Conservation (phyloP, 1,140 invertebrate genomes). For the Reticulitermes speratus region DNA sequence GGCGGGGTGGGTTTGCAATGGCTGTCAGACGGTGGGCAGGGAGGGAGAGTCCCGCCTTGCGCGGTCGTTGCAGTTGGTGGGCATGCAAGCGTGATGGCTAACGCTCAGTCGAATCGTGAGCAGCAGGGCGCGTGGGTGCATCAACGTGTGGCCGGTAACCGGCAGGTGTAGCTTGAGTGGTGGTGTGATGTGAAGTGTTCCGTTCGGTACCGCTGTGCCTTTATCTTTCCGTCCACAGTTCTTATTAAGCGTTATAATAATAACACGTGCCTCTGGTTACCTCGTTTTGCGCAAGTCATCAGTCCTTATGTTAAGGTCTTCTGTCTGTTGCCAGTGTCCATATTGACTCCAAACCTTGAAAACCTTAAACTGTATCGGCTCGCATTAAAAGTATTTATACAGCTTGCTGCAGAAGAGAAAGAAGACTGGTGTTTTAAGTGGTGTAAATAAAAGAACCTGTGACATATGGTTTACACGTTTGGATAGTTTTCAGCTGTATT, state of each 20-base stretch:
- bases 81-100: background rate
- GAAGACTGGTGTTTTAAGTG: conserved; percentile 5
- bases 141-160: no score
- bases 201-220: background rate
- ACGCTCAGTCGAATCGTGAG: background rate
- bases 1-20: no score
- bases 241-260: background rate
- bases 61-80: background rate
- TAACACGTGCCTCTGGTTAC: no score
- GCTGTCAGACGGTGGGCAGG: no score
- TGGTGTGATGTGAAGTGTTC: background rate
- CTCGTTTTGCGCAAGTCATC: no score
- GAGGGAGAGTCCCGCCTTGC: background rate
- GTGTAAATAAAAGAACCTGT: background rate
- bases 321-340: background rate
- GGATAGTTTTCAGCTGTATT: background rate
- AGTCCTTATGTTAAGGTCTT: background rate
- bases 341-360: background rate
- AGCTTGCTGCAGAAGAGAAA: background rate
- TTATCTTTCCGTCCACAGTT: background rate
- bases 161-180: background rate
- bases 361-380: background rate
- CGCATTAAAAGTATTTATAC: background rate
- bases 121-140: background rate
- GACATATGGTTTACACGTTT: background rate